Evolutionary conservation across 2,888 invertebrate genomes (phyloP), one percentile per base, ranked within the genome.

Genomic region (Tenthredo livida): DNA sequence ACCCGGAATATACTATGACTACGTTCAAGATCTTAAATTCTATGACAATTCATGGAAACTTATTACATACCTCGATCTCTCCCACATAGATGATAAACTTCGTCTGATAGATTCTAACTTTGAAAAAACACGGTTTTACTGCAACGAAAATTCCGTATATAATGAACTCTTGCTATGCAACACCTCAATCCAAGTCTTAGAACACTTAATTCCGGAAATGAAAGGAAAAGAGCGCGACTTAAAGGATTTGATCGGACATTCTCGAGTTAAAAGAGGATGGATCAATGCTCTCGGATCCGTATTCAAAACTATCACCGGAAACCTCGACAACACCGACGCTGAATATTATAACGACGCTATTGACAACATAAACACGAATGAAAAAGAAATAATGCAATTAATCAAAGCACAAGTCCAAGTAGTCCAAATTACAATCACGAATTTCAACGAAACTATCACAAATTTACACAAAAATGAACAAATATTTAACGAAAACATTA

Each of bases 361-460:
- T 47, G 86, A 87, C 6, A 50, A 85, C 21, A 54, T 88, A 10
- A 58, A 84, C 25, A 65, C 84, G 17, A 85, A 87, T 58, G 87
- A 88, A 50, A 54, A 87, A 33, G 83, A 86, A 65, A 61, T 85
- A 15, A 43, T 65, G 25, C 73, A 85, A 33, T 50, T 88, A 84
- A 72, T 88, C 75, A 86, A 88, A 84, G 82, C 87, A 61, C 88
- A 89, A 85, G 84, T 86, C 21, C 87, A 87, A 67, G 85, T 88
- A 15, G 75, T 88, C 2, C 80, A 84, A 58, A 70, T 85, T 3
- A 86, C 88, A 5, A 87, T 88, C 4, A 75, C 85, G 9, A 88
- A 86, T 40, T 88, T 87, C n/a, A 54, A 54, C n/a, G 54, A 54
- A 54, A 54, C 54, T 54, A 54, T 54, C 17, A 54, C 54, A 54